Conservation (phyloP, 2,797 vertebrate species). For the Cheirogaleus major region DNA sequence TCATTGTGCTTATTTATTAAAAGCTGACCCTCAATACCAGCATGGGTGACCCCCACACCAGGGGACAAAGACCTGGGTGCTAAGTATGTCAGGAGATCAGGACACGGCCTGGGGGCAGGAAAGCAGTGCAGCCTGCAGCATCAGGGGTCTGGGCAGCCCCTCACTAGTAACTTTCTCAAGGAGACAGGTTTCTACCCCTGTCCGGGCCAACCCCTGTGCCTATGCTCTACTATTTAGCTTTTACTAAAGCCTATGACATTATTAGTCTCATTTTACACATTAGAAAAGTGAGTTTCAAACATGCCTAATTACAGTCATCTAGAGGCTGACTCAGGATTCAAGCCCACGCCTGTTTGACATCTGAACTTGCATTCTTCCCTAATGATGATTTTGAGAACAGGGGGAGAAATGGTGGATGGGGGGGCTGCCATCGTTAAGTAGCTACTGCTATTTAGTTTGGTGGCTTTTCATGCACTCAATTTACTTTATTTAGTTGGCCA, state of each 20-base stretch:
- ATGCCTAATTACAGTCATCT: background rate
- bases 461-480: background rate
- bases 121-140: background rate
- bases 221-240: background rate
- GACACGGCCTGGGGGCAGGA: background rate
- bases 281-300: background rate
- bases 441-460: background rate
- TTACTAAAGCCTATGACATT: background rate
- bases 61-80: background rate
- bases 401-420: background rate
- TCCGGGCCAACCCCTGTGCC: background rate
- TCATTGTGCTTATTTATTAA: conserved; percentile 21
- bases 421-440: background rate
- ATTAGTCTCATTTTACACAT: background rate
- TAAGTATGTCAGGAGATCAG: background rate
- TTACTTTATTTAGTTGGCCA: background rate
- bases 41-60: background rate
- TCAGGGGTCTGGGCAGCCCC: background rate
- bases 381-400: background rate
- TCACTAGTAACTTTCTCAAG: background rate
- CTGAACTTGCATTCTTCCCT: background rate
- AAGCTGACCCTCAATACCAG: background rate
- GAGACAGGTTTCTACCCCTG: background rate
- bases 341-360: background rate
- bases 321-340: background rate